Base-by-base conservation (phyloP, 2,888 invertebrate genomes). In the Zygogramma bicolorata region DNA sequence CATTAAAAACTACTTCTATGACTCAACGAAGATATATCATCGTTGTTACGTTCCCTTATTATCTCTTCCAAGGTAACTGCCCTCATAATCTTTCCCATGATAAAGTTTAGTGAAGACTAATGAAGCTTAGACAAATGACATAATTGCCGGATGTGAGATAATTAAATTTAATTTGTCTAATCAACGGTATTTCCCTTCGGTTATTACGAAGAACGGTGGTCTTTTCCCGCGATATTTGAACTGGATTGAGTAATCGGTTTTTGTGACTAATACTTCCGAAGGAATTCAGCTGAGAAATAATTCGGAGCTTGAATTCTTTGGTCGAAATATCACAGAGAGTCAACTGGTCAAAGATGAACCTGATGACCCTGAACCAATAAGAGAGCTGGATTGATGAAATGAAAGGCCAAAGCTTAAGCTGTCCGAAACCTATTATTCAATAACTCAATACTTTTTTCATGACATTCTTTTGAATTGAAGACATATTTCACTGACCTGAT, bases 161-260 rank as follows among this genome's bases (percentile, higher is more conserved):
- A 63, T 63, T 63, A 46, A 63, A 63, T 63, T 63, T 46, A 63
- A 63, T 63, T 63, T 25, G 27, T 63, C 29, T 63, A 63, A 63
- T 63, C 63, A 63, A 63, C 46, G 8, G 46, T 46, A 20, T 49
- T 63, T 63, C 29, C 46, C 31, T 49, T 27, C 29, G 29, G 46
- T 42, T 63, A 63, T 63, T 34, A 46, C 3, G 25, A 42, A 46
- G 31, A 42, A 42, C 31, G 34, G 40, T 61, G 61, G n/a, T 10
- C 15, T 46, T 20, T 46, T 46, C 46, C 46, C 46, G 20, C 46
- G 10, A 6, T 53, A 53, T n/a, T 53, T 25, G 25, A 53, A 53
- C 53, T 53, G 25, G 7, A 13, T 1, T 53, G 20, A 22, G 15
- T 25, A 25, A 25, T 13, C 27, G 18, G 20, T 46, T 46, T 20